Base-by-base conservation (phyloP, 2,113 vertebrate species). In the Chitala chitala region DNA sequence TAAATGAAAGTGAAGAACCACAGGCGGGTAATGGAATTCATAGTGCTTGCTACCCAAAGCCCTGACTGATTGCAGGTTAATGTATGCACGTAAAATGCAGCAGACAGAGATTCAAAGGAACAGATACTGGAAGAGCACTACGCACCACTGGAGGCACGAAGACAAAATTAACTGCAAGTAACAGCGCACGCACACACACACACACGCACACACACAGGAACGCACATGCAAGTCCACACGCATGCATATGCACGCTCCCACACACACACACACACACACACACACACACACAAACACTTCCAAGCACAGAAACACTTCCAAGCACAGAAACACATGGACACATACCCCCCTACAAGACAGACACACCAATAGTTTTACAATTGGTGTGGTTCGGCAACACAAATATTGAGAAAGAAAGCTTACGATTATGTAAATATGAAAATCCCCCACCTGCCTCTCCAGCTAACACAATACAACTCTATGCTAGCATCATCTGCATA, bases 11-110 rank as follows among this genome's bases (percentile, higher is more conserved):
- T 68, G 61, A 46, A 75, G 63, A 63, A 74, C 61, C 64, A 79
- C 50, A 40, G 79, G 80, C 48, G 75, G 75, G 71, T 79, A 76
- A 86, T 82, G 82, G 82, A 65, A 81, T 80, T 79, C 33, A 3
- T 3, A 2, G 36, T n/a, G 31, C 69, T 71, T 15, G 20, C 71
- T n/a, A 40, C 36, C 56, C 81, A 66, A 58, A 75, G 40, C 6
- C n/a, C 9, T 24, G 58, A 22, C 46, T 74, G 75, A 73, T 61
- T 75, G 81, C 68, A 33, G 71, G 66, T 75, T 55, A 38, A 29
- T 70, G 66, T 63, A 12, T 22, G 54, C 36, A 38, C 31, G 42
- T 33, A 48, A 46, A 71, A 73, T 10, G 42, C 64, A 17, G 53
- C 15, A 1, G 63, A 20, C 31, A 10, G 50, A 65, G 61, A 24